Evolutionary conservation across 1,140 invertebrate genomes (phyloP).

Genomic region (Zaprionus kolodkinae): DNA sequence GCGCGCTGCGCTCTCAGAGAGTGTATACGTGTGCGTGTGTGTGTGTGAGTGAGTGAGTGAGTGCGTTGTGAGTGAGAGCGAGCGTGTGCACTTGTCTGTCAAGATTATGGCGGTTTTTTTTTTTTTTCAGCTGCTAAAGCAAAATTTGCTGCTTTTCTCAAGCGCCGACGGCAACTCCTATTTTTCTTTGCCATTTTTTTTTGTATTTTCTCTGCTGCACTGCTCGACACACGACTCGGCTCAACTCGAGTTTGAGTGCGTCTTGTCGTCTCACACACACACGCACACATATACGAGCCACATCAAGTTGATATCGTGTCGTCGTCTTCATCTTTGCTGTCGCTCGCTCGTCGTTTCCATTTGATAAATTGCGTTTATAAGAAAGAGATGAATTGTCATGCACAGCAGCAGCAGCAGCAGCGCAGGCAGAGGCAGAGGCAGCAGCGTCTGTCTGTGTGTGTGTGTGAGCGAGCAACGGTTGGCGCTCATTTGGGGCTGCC

Average conservation of each 20-base stretch:
- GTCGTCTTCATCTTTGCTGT: slow-evolving; percentile 84
- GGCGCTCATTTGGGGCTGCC: slow-evolving; percentile 58
- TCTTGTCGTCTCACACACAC: slow-evolving; percentile 23
- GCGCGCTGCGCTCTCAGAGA: slow-evolving; percentile 22
- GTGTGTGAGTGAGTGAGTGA: slow-evolving; percentile 17
- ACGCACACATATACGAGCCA: slow-evolving; percentile 16
- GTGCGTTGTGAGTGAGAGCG: slow-evolving; percentile 33
- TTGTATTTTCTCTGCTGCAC: slow-evolving; percentile 25
- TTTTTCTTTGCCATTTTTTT: slow-evolving; percentile 76
- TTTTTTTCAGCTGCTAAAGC: slow-evolving; percentile 24
- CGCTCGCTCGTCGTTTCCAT: slow-evolving; percentile 83
- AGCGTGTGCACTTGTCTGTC: slow-evolving; percentile 73
- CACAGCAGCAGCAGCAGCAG: slow-evolving; percentile 69
- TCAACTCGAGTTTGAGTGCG: slow-evolving; percentile 60
- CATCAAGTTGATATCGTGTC: slow-evolving; percentile 78
- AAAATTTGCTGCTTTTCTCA: slow-evolving; percentile 36
- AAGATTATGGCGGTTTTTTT: slow-evolving; percentile 79
- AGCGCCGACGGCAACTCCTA: slow-evolving; percentile 77
- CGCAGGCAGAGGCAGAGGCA: slow-evolving; percentile 42
- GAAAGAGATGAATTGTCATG: slow-evolving; percentile 84
- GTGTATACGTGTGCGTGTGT: slow-evolving; percentile 13
- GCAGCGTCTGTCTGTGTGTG: slow-evolving; percentile 30
- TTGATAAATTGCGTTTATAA: slow-evolving; percentile 84
- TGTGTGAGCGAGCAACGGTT: slow-evolving; percentile 60
- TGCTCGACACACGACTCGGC: slow-evolving; percentile 15